A percentile compares a stretch with the other conserved stretches of the same genome.
Conservation (phyloP, 1,140 invertebrate genomes). For the Lerema accius region DNA sequence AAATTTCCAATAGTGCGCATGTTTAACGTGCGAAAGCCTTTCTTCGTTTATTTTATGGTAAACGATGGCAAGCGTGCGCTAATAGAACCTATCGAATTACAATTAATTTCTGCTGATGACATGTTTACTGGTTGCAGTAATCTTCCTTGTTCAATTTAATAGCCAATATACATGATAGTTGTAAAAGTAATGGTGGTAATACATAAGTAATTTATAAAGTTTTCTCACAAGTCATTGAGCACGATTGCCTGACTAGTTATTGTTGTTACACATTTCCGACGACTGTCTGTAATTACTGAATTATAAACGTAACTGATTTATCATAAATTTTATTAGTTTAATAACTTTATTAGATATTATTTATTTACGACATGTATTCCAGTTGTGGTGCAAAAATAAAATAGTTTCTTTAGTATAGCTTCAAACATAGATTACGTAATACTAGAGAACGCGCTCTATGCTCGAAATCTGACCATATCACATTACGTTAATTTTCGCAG, state of each 20-base stretch:
- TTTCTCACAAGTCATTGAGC: neutral
- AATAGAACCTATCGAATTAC: constrained; percentile 57
- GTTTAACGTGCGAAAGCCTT: constrained; percentile 43
- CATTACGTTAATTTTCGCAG: too few relatives aligned
- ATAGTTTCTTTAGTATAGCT: too few relatives aligned
- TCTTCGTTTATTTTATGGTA: constrained; percentile 36
- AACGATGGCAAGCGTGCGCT: constrained; percentile 39
- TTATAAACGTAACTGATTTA: neutral
- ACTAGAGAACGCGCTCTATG: too few relatives aligned
- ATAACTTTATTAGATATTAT: too few relatives aligned
- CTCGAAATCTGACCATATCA: too few relatives aligned
- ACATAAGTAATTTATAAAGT: neutral
- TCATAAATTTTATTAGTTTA: too few relatives aligned
- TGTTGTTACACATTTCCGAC: neutral
- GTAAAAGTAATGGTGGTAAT: neutral
- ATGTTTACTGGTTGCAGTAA: constrained; percentile 24
- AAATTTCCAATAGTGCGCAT: constrained; percentile 7
- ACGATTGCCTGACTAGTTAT: neutral
- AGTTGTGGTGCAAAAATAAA: too few relatives aligned
- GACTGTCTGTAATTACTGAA: neutral
- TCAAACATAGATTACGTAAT: too few relatives aligned
- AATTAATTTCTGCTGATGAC: constrained; percentile 43
- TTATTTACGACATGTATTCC: too few relatives aligned
- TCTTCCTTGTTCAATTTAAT: constrained; percentile 19
- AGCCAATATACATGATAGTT: constrained; percentile 7